Percentiles rank a stretch among this genome's conserved stretches.
These are phyloP conservation scores for Nematolebias whitei DNA, from an alignment of 2,113 vertebrate genomes.

Conservation along the genomic window DNA sequence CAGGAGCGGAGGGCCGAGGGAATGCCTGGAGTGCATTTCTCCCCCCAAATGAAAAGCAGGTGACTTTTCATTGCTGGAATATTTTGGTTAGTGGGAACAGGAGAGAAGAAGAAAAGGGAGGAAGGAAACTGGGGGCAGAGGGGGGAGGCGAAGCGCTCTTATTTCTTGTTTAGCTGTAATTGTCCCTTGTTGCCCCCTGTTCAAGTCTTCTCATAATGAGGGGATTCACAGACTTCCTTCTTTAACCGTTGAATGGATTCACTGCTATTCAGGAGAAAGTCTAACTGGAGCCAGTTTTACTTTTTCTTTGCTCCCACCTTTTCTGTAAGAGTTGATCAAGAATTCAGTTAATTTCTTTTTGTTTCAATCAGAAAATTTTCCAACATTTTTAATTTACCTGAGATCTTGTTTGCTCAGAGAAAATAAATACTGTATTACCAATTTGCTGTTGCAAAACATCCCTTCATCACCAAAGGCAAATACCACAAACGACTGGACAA, in stretches of 20 bases:
- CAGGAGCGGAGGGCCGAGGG: constrained; percentile 22
- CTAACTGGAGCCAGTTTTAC: constrained; percentile 16
- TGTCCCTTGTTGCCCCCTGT: constrained; percentile 44
- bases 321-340: neutral
- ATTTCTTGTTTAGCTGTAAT: constrained; percentile 46
- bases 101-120: constrained; percentile 62
- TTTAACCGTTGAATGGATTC: constrained; percentile 27
- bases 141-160: constrained; percentile 10
- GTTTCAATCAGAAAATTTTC: neutral
- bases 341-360: neutral
- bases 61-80: constrained; percentile 72
- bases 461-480: too few species aligned
- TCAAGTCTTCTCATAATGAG: constrained; percentile 39
- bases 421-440: too few species aligned
- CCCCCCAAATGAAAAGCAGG: constrained; percentile 81
- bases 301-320: neutral
- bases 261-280: constrained; percentile 33
- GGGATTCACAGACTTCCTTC: constrained; percentile 32
- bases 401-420: too few species aligned
- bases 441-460: too few species aligned
- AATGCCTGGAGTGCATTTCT: constrained; percentile 73
- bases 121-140: constrained; percentile 40
- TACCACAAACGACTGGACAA: too few species aligned
- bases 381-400: too few species aligned
- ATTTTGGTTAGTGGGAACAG: constrained; percentile 56